Evolutionary conservation across 2,797 vertebrate species (phyloP).

Genomic region (Periparus ater): DNA sequence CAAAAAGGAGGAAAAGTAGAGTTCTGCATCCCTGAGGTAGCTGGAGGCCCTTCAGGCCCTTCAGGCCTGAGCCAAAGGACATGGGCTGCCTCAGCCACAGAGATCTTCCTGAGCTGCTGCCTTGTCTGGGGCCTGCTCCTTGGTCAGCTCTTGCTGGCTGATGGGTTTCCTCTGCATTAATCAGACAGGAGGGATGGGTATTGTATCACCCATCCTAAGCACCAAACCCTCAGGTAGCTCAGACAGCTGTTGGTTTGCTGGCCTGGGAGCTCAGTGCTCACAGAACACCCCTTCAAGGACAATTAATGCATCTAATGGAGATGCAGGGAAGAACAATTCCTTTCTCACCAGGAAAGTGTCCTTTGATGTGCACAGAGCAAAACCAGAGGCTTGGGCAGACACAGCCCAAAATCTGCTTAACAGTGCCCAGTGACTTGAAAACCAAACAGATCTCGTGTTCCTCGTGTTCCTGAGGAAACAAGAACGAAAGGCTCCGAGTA

Average conservation of each 20-base stretch:
- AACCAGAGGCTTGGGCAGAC: background rate
- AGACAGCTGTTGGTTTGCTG: background rate
- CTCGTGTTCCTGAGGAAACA: background rate
- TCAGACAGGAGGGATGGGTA: background rate
- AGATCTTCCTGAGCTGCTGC: background rate
- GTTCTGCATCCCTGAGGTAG: background rate
- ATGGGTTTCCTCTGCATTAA: background rate
- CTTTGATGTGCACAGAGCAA: background rate
- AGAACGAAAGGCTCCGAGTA: background rate
- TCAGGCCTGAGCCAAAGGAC: background rate
- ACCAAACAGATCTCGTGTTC: background rate
- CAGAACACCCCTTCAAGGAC: background rate
- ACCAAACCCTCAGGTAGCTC: background rate
- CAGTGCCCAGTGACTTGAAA: background rate
- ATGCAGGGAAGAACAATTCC: background rate
- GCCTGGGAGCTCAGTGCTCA: background rate
- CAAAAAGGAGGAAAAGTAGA: background rate
- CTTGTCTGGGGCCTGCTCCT: background rate
- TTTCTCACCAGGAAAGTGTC: background rate
- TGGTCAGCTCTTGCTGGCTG: background rate
- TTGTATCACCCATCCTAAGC: background rate
- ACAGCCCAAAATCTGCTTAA: background rate
- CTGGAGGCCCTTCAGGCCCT: background rate
- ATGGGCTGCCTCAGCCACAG: background rate
- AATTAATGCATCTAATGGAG: background rate